These are phyloP conservation scores for Latrodectus geometricus DNA, from an alignment of 1,140 invertebrate genomes.

Conservation along the genomic window DNA sequence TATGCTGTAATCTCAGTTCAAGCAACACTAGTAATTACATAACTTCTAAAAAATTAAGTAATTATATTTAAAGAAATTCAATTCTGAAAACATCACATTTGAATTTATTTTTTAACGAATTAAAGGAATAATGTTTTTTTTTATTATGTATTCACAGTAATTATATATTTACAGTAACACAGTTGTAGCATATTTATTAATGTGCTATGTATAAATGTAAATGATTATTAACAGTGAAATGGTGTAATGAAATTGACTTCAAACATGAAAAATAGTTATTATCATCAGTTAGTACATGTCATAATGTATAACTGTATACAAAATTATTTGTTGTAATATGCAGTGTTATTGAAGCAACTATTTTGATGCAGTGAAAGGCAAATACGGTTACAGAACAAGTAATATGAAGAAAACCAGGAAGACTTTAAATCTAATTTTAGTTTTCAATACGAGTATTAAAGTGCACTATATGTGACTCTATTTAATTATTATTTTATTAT, in stretches of 20 bases:
- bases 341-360: neutral
- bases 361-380: neutral
- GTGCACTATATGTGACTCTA: neutral
- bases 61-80: too few relatives aligned
- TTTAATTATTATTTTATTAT: neutral
- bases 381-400: neutral
- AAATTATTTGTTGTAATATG: neutral
- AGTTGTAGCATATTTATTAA: too few relatives aligned
- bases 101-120: too few relatives aligned
- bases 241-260: neutral
- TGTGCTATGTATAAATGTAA: neutral
- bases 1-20: too few relatives aligned
- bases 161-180: too few relatives aligned
- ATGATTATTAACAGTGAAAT: neutral
- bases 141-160: too few relatives aligned
- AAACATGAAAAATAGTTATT: neutral
- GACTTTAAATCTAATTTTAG: neutral
- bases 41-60: too few relatives aligned
- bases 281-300: neutral
- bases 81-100: too few relatives aligned
- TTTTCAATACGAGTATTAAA: neutral
- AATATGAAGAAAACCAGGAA: neutral
- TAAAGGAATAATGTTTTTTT: too few relatives aligned
- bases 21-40: too few relatives aligned
- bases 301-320: neutral